A percentile compares a stretch with the other conserved stretches of the same genome.
These are phyloP conservation scores for Euwallacea similis DNA, from an alignment of 1,140 invertebrate species.

Conservation along the genomic window DNA sequence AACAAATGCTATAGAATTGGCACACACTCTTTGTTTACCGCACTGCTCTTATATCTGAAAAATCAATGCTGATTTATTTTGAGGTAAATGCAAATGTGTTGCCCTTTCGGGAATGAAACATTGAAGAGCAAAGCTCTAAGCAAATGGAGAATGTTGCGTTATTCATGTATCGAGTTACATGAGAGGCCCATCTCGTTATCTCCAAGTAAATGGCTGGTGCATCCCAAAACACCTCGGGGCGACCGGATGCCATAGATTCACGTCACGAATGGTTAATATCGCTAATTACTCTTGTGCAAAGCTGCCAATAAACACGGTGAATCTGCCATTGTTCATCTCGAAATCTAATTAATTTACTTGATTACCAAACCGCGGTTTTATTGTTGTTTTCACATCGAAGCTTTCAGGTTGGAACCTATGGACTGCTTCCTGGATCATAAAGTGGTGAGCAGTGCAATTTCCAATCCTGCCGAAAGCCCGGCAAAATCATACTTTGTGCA, in stretches of 20 bases:
- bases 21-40: no score
- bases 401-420: no score
- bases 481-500: conserved; percentile 12
- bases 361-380: not conserved
- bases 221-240: conserved; percentile 17
- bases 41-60: no score
- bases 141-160: not conserved
- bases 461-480: conserved; percentile 11
- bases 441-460: not conserved
- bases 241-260: conserved; percentile 2
- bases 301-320: conserved; percentile 7
- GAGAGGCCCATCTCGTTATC: conserved; percentile 8
- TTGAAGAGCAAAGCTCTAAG: no score
- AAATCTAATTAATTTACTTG: not conserved
- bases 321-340: not conserved
- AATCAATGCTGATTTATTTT: no score
- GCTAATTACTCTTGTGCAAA: conserved; percentile 7
- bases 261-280: conserved; percentile 16
- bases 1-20: no score
- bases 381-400: not conserved
- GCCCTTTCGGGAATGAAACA: no score
- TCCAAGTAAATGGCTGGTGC: conserved; percentile 7
- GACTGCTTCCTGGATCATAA: no score
- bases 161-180: not conserved
- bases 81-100: no score